A percentile compares a stretch with the other conserved stretches of the same genome.
Conservation (phyloP, 2,113 vertebrate species). For the Onychostoma macrolepis region DNA sequence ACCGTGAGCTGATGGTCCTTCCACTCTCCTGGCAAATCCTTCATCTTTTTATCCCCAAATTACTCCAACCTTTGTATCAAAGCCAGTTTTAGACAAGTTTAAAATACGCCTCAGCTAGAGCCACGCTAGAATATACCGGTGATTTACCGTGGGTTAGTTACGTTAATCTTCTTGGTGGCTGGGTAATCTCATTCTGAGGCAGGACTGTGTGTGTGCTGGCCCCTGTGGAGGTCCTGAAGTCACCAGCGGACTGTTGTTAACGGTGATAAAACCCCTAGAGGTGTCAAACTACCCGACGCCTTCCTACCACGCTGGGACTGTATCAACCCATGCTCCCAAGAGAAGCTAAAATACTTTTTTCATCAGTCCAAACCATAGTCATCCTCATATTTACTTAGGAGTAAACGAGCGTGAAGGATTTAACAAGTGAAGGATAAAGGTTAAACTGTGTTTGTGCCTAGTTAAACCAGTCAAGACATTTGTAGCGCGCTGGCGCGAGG, state of each 20-base stretch:
- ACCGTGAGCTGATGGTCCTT: slow-evolving; percentile 59
- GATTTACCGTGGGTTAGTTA: neutral
- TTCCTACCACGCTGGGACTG: neutral
- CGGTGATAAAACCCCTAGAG: slow-evolving; percentile 3
- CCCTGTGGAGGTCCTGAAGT: slow-evolving; percentile 20
- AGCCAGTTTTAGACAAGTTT: neutral
- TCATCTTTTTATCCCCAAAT: slow-evolving; percentile 46
- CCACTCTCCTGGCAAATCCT: slow-evolving; percentile 45
- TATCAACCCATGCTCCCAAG: neutral
- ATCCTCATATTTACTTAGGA: neutral
- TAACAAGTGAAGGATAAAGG: neutral
- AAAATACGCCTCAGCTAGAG: neutral
- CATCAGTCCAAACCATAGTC: neutral
- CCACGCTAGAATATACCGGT: neutral
- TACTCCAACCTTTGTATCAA: neutral
- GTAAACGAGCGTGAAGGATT: neutral
- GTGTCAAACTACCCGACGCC: neutral
- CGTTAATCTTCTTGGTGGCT: slow-evolving; percentile 27
- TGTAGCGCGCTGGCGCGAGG: neutral
- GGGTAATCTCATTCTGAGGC: slow-evolving; percentile 15
- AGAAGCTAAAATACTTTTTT: neutral
- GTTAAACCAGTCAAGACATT: neutral
- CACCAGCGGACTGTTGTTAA: slow-evolving; percentile 7
- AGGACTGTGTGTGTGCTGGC: neutral
- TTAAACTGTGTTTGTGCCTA: neutral